A percentile compares a stretch with the other conserved stretches of the same genome.
phyloP scores from a whole-genome alignment of 2,113 vertebrate species.

The Trichechus manatus region DNA sequence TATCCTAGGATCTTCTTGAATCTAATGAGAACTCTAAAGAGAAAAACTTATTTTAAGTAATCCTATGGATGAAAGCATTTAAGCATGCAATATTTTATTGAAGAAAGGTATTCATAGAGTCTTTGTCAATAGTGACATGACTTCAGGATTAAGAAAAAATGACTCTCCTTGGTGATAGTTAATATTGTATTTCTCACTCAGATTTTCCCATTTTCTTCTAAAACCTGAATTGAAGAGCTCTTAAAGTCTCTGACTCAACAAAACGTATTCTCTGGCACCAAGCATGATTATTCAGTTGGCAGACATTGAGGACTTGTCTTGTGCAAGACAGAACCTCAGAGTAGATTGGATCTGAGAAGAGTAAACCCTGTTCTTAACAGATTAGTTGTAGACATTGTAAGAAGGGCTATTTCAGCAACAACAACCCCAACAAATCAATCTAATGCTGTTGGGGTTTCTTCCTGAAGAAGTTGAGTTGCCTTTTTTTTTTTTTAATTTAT shows the following conservation, averaged over 20 bases:
- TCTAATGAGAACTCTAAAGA: slow-evolving; percentile 37
- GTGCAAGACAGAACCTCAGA: background rate
- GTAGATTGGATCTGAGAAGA: background rate
- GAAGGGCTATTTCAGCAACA: background rate
- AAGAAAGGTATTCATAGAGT: background rate
- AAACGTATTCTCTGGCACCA: background rate
- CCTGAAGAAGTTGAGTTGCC: slow-evolving; percentile 11
- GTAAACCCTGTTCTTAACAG: background rate
- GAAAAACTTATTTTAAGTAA: background rate
- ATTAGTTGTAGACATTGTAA: background rate
- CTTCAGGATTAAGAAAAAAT: background rate
- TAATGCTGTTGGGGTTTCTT: background rate
- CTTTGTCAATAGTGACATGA: background rate
- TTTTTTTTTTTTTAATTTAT: background rate
- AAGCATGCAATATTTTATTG: background rate
- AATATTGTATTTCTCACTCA: slow-evolving; percentile 8
- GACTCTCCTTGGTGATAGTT: background rate
- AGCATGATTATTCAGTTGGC: background rate
- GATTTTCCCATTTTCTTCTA: background rate
- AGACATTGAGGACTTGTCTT: background rate
- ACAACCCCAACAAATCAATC: background rate
- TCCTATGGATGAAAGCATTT: background rate
- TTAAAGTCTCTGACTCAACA: background rate
- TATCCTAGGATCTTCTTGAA: background rate
- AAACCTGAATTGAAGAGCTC: slow-evolving; percentile 11